A percentile compares a stretch with the other conserved stretches of the same genome.
Conservation (phyloP, 2,888 invertebrate genomes). For the Eucriotettix oculatus region DNA sequence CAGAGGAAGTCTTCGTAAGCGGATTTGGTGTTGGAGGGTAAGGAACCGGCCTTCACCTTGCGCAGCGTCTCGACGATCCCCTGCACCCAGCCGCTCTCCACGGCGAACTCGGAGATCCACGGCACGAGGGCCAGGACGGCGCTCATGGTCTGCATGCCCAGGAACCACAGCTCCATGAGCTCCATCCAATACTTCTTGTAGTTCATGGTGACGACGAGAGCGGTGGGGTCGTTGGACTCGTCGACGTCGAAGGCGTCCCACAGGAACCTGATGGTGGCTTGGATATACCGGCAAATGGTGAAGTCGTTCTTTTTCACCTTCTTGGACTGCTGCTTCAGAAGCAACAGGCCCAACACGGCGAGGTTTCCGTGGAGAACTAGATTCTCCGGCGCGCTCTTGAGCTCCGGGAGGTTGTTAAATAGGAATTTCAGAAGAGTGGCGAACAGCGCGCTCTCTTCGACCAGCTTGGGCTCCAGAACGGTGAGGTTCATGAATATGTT, state of each 20-base stretch:
- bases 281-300: slow-evolving; percentile 75
- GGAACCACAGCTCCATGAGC: slow-evolving; percentile 79
- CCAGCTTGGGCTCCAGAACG: slow-evolving; percentile 69
- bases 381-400: slow-evolving; percentile 69
- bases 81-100: slow-evolving; percentile 88
- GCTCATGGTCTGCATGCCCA: slow-evolving; percentile 86
- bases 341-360: slow-evolving; percentile 61
- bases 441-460: slow-evolving; percentile 61
- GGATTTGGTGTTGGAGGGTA: slow-evolving; percentile 70
- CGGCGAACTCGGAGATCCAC: slow-evolving; percentile 80
- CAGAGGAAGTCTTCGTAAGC: slow-evolving; percentile 83
- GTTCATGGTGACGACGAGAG: slow-evolving; percentile 65
- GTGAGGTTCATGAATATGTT: slow-evolving; percentile 87
- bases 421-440: slow-evolving; percentile 69
- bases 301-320: slow-evolving; percentile 77
- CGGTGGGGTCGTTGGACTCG: slow-evolving; percentile 67
- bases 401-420: slow-evolving; percentile 66
- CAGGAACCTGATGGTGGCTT: slow-evolving; percentile 73
- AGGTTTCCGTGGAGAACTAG: slow-evolving; percentile 72
- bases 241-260: slow-evolving; percentile 88
- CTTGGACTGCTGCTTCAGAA: slow-evolving; percentile 68
- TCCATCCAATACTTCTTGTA: slow-evolving; percentile 84
- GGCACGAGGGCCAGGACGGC: slow-evolving; percentile 63
- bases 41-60: slow-evolving; percentile 65
- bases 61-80: slow-evolving; percentile 68